Evolutionary conservation across 2,797 vertebrate species (phyloP), one percentile per base, ranked within the genome.

Genomic region (Ctenopoma multispine): DNA sequence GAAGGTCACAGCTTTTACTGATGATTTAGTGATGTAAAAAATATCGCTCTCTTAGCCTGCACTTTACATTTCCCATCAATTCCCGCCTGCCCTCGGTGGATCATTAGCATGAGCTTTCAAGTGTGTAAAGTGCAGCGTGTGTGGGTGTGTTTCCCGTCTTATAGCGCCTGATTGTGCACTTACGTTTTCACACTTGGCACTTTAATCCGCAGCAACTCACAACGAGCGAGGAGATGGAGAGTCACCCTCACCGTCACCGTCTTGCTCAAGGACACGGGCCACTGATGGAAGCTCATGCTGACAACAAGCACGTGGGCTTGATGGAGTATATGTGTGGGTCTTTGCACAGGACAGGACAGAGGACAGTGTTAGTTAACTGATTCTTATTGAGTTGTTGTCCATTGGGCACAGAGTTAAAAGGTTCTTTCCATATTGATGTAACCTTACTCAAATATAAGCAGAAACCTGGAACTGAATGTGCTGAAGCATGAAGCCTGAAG

Each of bases 261-360:
- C 12, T 5, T 31, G 4, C 43, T 79, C 46, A 79, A 78, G 73
- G 76, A 77, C 70, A 24, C 61, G 48, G 24, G 13, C 18, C 5
- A 14, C 58, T 24, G 63, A 49, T 46, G 50, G 66, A 41, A 43
- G 65, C 51, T 2, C 31, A 14, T 38, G 6, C 38, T 40, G 38
- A 40, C 38, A 40, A 13, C 14, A 40, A 3, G 29, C 38, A 14
- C 38, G 5, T 43, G 41, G 34, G 2, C 34, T 4, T 34, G 34
- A 34, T 34, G 34, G 34, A 24, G 24, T 24, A 24, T 31, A 4
- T 31, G 29, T 6, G 5, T 31, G 29, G 29, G 29, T 31, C 29
- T 31, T 31, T 31, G 29, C 24, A n/a, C n/a, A n/a, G n/a, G n/a
- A n/a, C n/a, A n/a, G 29, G 29, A 7, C 29, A 31, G 29, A 31